Base-by-base conservation (phyloP, 2,888 invertebrate species). In the Empis stercorea region DNA sequence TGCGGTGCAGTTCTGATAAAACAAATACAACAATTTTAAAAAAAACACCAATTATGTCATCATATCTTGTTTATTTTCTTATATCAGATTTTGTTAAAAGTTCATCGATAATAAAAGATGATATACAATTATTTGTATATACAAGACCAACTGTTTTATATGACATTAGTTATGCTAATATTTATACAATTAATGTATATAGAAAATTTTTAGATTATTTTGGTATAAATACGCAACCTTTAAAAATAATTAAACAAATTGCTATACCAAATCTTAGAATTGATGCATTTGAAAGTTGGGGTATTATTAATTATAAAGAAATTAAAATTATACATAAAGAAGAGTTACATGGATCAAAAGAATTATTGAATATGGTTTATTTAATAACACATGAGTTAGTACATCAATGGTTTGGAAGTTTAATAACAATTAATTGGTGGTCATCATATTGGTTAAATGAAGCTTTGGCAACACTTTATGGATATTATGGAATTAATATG, bases 221-320 rank as follows among this genome's bases (percentile, higher is more conserved):
- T 5, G 67, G 70, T 54, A n/a, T 23, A 17, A 4, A 11, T 72
- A 73, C 49, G 54, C 55, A 0, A 55, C 59, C 54, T 56, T 66
- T 11, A 10, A 32, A 16, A 34, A 16, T 16, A 30, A 17, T 42
- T 56, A 58, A n/a, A 68, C 71, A 52, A 66, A 78, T 80, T 47
- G 84, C 83, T 1, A 75, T 89, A 44, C 87, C 87, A 1, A 82
- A 86, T 57, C 87, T 86, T 64, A 73, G 76, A 2, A 79, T 78
- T 36, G 78, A 77, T 11, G 80, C 86, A 42, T 86, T 86, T 79
- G 82, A 83, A 62, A 83, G 84, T 61, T 83, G 82, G 82, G 83
- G 83, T 1, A 61, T 81, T 16, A 74, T 81, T 41, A 78, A 77
- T 1, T 78, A 76, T 55, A 71, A n/a, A 7, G 42, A 42, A 30